phyloP scores from a whole-genome alignment of 2,797 vertebrate species.

The Enteromius unitaeniatus region DNA sequence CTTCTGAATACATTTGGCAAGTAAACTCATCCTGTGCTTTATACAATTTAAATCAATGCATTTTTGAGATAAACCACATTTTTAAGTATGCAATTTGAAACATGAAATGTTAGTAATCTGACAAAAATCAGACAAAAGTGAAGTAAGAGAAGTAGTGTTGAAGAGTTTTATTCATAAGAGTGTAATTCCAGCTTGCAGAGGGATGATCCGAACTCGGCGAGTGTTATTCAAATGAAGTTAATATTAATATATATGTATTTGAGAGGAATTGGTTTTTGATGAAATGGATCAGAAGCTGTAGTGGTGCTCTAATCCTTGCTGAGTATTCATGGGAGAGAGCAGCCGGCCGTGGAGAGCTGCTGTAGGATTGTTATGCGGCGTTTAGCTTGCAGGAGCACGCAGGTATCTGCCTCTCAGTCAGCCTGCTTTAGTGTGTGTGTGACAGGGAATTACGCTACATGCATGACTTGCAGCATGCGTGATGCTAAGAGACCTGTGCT shows the following conservation, averaged over 20 bases:
- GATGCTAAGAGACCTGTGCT: neutral
- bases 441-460: neutral
- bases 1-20: neutral
- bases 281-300: slow-evolving; percentile 27
- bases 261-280: slow-evolving; percentile 26
- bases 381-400: slow-evolving; percentile 45
- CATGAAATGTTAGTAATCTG: neutral
- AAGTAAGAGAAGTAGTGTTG: slow-evolving; percentile 4
- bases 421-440: neutral
- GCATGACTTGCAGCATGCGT: neutral
- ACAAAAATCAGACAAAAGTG: neutral
- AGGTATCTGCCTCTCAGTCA: slow-evolving; percentile 1
- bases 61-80: neutral
- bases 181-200: slow-evolving; percentile 22
- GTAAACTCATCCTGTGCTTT: neutral
- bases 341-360: neutral
- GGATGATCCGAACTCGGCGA: neutral
- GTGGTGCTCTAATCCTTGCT: slow-evolving; percentile 21
- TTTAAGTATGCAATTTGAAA: neutral
- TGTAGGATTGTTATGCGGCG: slow-evolving; percentile 28
- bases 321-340: slow-evolving; percentile 17
- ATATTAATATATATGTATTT: slow-evolving; percentile 38
- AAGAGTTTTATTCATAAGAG: slow-evolving; percentile 31
- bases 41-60: neutral
- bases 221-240: slow-evolving; percentile 15